Conservation (phyloP, 2,888 invertebrate genomes). For the Ophion obscuratus region DNA sequence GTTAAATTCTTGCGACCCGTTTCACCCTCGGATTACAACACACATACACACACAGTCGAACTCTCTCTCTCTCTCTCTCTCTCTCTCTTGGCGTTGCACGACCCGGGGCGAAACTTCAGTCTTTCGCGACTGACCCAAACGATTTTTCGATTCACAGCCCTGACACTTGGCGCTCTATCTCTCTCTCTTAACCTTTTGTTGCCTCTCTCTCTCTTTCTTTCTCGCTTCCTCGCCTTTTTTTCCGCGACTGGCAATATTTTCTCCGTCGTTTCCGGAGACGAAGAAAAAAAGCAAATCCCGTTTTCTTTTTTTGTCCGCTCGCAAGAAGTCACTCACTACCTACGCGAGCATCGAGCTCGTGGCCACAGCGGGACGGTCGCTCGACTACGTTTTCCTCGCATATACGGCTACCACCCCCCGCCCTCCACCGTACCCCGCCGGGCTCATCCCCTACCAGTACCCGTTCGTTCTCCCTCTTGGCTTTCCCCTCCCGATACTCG, state of each 20-base stretch:
- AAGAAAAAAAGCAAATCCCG: slow-evolving; percentile 50
- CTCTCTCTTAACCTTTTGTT: slow-evolving; percentile 52
- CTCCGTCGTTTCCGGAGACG: slow-evolving; percentile 15
- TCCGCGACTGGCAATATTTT: slow-evolving; percentile 16
- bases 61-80: slow-evolving; percentile 60
- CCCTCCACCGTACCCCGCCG: slow-evolving; percentile 67
- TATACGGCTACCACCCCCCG: slow-evolving; percentile 70
- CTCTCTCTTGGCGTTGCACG: slow-evolving; percentile 45
- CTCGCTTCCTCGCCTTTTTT: slow-evolving; percentile 11
- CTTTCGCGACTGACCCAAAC: slow-evolving; percentile 34
- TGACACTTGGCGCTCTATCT: slow-evolving; percentile 46
- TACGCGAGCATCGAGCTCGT: slow-evolving; percentile 82
- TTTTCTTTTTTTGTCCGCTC: slow-evolving; percentile 70
- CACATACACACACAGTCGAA: slow-evolving; percentile 41
- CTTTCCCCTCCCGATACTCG: slow-evolving; percentile 45
- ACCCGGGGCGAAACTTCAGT: slow-evolving; percentile 30
- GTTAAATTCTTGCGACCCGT: slow-evolving; percentile 49
- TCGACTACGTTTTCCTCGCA: slow-evolving; percentile 82
- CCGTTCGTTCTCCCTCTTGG: slow-evolving; percentile 73
- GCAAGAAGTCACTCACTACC: slow-evolving; percentile 81
- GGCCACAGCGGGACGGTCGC: slow-evolving; percentile 83
- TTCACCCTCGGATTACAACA: slow-evolving; percentile 49
- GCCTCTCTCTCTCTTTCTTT: slow-evolving; percentile 60
- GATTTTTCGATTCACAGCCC: slow-evolving; percentile 38
- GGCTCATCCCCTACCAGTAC: neutral